Conservation (phyloP, 1,140 invertebrate species). For the Aethina tumida region DNA sequence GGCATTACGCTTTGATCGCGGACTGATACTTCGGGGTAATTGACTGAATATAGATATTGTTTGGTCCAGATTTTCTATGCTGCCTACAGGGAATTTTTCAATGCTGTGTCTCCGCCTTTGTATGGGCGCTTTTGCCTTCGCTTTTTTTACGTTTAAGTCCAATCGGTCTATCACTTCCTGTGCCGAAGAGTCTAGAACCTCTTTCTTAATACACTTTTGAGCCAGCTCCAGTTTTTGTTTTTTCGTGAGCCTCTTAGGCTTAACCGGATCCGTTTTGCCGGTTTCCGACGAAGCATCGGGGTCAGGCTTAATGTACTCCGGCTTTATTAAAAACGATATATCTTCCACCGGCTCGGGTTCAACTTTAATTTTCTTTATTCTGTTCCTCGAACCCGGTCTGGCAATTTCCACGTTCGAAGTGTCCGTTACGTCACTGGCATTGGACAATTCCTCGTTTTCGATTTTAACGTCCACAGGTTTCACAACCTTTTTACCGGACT, state of each 20-base stretch:
- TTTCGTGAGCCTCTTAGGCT: slow-evolving; percentile 22
- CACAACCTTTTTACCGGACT: slow-evolving; percentile 5
- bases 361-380: slow-evolving; percentile 8
- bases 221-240: slow-evolving; percentile 21
- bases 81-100: slow-evolving; percentile 30
- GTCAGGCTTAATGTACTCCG: slow-evolving; percentile 24
- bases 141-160: slow-evolving; percentile 31
- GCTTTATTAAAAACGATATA: slow-evolving; percentile 22
- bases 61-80: slow-evolving; percentile 11
- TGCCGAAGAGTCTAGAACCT: slow-evolving; percentile 23
- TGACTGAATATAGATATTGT: slow-evolving; percentile 20
- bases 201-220: slow-evolving; percentile 26
- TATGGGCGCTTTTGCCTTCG: slow-evolving; percentile 20
- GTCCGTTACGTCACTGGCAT: slow-evolving; percentile 6
- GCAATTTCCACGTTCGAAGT: slow-evolving; percentile 6
- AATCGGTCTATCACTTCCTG: slow-evolving; percentile 31
- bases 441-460: slow-evolving; percentile 3
- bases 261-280: slow-evolving; percentile 16
- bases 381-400: slow-evolving; percentile 5
- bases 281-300: slow-evolving; percentile 17
- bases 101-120: slow-evolving; percentile 32
- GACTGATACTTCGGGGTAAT: slow-evolving; percentile 24
- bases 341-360: slow-evolving; percentile 8
- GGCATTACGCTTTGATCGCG: slow-evolving; percentile 19
- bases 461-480: slow-evolving; percentile 15